These are phyloP conservation scores for Acanthurus tractus DNA, from an alignment of 2,797 vertebrate species.

Conservation along the genomic window DNA sequence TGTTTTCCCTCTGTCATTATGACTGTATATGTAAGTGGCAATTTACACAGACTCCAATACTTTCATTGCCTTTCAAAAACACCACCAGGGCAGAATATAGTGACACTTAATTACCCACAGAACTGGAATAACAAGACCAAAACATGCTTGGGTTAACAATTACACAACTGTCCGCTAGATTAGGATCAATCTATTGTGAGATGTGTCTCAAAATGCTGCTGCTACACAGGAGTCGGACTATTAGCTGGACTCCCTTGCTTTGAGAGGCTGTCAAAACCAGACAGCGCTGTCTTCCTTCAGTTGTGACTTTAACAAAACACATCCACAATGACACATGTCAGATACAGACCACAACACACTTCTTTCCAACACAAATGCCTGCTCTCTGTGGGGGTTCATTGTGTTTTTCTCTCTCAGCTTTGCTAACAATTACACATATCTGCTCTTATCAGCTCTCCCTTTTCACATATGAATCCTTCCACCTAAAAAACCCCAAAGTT, in stretches of 20 bases:
- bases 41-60: conserved; percentile 7
- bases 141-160: conserved; percentile 37
- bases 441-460: conserved; percentile 11
- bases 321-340: conserved; percentile 79
- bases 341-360: conserved; percentile 69
- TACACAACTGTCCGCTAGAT: conserved; percentile 35
- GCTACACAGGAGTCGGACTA: conserved; percentile 20
- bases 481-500: neutral
- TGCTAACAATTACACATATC: conserved; percentile 1
- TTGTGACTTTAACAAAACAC: conserved; percentile 61
- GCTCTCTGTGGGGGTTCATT: conserved; percentile 36
- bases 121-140: conserved; percentile 12
- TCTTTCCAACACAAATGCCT: conserved; percentile 24
- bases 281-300: conserved; percentile 54
- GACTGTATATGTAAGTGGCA: conserved; percentile 2
- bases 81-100: conserved; percentile 35
- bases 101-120: conserved; percentile 59
- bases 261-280: conserved; percentile 83
- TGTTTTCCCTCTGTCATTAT: conserved; percentile 11
- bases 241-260: conserved; percentile 45
- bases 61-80: conserved; percentile 34
- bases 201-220: conserved; percentile 75
- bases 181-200: conserved; percentile 49
- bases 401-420: conserved; percentile 17
- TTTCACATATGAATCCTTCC: conserved; percentile 9